Conservation (phyloP, 2,888 invertebrate genomes). For the Coelopa pilipes region DNA sequence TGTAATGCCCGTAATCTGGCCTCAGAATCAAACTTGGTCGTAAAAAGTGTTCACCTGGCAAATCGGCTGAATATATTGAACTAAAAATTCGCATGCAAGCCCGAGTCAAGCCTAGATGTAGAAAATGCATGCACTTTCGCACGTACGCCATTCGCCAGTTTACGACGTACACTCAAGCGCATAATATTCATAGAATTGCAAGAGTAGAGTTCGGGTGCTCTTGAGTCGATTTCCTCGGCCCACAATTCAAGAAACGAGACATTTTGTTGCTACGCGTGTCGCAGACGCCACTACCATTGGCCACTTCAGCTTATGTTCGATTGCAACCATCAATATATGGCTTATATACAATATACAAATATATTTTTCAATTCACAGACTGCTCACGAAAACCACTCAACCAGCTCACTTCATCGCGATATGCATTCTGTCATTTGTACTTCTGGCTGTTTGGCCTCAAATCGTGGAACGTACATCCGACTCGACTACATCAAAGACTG, state of each 20-base stretch:
- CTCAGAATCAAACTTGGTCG: conserved; percentile 13
- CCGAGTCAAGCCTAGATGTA: conserved; percentile 30
- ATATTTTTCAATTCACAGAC: conserved; percentile 69
- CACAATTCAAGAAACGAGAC: background rate
- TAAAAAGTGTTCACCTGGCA: background rate
- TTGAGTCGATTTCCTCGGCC: background rate
- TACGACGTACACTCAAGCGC: background rate
- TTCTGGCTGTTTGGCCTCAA: conserved; percentile 69
- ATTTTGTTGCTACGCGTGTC: background rate
- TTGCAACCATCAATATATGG: too few species aligned
- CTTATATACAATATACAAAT: background rate
- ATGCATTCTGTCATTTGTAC: conserved; percentile 71
- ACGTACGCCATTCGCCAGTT: conserved; percentile 60
- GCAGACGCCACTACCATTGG: too few species aligned
- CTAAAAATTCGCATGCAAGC: conserved; percentile 20
- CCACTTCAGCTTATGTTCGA: too few species aligned
- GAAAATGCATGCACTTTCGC: conserved; percentile 63
- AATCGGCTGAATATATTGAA: conserved; percentile 17
- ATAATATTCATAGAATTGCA: conserved; percentile 9
- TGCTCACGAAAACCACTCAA: conserved; percentile 78
- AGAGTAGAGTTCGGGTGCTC: background rate
- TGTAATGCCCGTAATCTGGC: background rate
- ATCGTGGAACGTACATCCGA: conserved; percentile 56
- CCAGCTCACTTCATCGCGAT: conserved; percentile 80
- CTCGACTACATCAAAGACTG: conserved; percentile 36